These are phyloP conservation scores for Morus bassanus DNA, from an alignment of 2,797 vertebrate species.

Conservation along the genomic window DNA sequence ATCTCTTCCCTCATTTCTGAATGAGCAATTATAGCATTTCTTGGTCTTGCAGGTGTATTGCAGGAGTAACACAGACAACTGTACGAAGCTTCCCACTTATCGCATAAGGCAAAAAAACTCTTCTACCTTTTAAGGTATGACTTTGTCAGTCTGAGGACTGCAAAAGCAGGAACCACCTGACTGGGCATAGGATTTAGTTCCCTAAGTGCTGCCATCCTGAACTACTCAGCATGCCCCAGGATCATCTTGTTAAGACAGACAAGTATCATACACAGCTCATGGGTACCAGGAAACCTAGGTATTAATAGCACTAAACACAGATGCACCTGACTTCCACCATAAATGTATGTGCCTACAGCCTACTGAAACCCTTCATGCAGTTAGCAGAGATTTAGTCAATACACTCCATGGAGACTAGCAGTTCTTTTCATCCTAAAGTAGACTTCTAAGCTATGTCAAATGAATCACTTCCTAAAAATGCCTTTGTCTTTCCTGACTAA, in stretches of 20 bases:
- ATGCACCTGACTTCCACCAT: neutral
- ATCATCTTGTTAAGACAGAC: neutral
- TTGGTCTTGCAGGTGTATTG: neutral
- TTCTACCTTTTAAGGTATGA: neutral
- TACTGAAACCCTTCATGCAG: neutral
- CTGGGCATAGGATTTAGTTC: neutral
- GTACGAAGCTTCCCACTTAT: neutral
- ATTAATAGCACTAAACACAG: neutral
- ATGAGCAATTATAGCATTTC: neutral
- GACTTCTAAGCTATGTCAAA: neutral
- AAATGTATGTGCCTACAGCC: neutral
- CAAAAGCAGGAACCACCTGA: neutral
- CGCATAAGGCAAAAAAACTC: rapidly evolving
- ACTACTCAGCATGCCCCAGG: neutral
- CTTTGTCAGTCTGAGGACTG: neutral
- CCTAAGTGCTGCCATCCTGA: neutral
- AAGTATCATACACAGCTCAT: neutral
- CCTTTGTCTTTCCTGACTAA: neutral
- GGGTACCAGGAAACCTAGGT: neutral
- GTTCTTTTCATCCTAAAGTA: neutral
- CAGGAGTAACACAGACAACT: neutral
- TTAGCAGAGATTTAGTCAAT: neutral
- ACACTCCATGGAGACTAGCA: neutral
- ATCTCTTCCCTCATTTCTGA: neutral
- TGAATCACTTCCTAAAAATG: neutral